These are phyloP conservation scores for Leucophora obtusa DNA, from an alignment of 2,888 invertebrate genomes.

Conservation along the genomic window DNA sequence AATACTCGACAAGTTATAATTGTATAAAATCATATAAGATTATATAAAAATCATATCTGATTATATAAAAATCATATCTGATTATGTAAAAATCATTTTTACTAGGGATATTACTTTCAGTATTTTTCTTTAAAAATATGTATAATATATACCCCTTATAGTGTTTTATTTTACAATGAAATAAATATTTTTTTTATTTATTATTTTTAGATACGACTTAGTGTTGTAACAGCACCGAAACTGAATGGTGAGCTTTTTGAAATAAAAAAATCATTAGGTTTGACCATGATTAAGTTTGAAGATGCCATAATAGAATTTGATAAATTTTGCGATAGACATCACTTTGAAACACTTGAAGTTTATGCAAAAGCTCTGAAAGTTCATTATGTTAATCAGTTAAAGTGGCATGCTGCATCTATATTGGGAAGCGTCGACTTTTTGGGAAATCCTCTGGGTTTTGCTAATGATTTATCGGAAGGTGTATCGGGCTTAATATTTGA, in stretches of 20 bases:
- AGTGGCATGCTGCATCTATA: constrained; percentile 97
- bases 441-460: constrained; percentile 97
- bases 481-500: constrained; percentile 94
- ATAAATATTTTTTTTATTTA: neutral
- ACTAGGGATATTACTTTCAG: too few species aligned
- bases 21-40: too few species aligned
- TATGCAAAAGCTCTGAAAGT: constrained; percentile 88
- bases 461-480: constrained; percentile 97
- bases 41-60: too few species aligned
- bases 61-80: too few species aligned
- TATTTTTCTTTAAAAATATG: too few species aligned
- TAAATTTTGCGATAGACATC: constrained; percentile 91
- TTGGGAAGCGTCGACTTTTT: constrained; percentile 98
- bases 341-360: constrained; percentile 93
- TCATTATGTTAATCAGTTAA: constrained; percentile 93
- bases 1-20: too few species aligned
- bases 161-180: too few species aligned
- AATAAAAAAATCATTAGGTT: constrained; percentile 90
- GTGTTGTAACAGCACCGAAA: constrained; percentile 93
- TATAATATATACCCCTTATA: too few species aligned
- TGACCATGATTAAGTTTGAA: constrained; percentile 96
- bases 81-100: too few species aligned
- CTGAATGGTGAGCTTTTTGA: constrained; percentile 86
- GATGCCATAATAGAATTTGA: constrained; percentile 96
- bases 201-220: constrained; percentile 85